Conservation (phyloP, 2,797 vertebrate genomes). For the Helarctos malayanus region DNA sequence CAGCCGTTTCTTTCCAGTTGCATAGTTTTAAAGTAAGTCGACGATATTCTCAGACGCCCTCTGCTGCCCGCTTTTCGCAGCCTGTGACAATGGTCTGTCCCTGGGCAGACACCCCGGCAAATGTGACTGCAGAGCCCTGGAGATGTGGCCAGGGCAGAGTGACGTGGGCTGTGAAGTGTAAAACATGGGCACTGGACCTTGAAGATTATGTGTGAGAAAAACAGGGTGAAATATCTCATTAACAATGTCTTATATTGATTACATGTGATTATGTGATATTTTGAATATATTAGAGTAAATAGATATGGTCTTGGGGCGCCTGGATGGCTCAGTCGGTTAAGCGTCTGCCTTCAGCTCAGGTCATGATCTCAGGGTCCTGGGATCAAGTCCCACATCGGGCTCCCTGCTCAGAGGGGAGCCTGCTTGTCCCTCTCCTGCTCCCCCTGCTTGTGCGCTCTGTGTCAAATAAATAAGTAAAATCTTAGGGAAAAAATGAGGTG, state of each 20-base stretch:
- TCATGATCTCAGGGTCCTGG: not conserved
- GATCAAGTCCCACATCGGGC: not conserved
- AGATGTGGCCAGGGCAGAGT: rapidly evolving
- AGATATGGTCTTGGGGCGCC: not conserved
- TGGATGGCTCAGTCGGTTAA: not conserved
- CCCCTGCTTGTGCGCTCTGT: not conserved
- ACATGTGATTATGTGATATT: rapidly evolving
- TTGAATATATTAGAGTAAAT: no score
- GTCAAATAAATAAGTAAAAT: not conserved
- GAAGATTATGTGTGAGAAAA: not conserved
- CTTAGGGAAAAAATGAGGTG: not conserved
- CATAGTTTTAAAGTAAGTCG: not conserved
- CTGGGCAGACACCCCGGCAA: not conserved
- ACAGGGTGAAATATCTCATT: not conserved
- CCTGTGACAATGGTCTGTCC: rapidly evolving
- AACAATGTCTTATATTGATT: no score
- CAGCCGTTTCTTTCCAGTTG: not conserved
- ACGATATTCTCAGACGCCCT: not conserved
- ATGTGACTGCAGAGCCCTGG: not conserved
- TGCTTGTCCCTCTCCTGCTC: not conserved
- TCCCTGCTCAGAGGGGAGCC: not conserved
- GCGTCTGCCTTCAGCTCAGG: not conserved
- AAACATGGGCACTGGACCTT: not conserved
- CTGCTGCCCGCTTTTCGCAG: not conserved
- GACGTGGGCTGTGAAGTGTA: rapidly evolving